Evolutionary conservation across 2,113 vertebrate species (phyloP).

Genomic region (Ictalurus punctatus): DNA sequence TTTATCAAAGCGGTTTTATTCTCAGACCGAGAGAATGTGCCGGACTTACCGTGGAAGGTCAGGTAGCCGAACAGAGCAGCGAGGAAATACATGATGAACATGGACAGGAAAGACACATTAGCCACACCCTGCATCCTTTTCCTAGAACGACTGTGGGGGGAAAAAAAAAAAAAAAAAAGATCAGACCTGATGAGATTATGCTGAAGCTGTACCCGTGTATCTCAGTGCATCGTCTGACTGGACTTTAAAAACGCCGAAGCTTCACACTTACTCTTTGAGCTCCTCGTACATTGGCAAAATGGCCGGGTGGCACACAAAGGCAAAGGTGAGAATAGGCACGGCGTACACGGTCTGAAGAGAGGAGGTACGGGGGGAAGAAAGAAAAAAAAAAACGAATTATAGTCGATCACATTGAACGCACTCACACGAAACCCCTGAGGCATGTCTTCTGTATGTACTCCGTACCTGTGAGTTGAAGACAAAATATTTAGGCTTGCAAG

Average conservation of each 20-base stretch:
- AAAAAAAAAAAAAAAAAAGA: constrained; percentile 29
- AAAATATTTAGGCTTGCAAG: constrained; percentile 88
- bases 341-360: constrained; percentile 88
- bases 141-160: constrained; percentile 81
- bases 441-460: neutral
- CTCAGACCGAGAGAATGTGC: neutral
- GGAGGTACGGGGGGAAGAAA: neutral
- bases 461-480: constrained; percentile 91
- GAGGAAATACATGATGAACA: constrained; percentile 97
- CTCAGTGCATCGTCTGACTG: neutral
- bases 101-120: constrained; percentile 93
- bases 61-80: constrained; percentile 97
- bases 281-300: constrained; percentile 97
- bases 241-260: neutral
- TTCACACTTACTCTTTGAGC: constrained; percentile 84
- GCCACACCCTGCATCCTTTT: constrained; percentile 94
- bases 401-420: neutral
- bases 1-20: neutral
- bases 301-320: constrained; percentile 96
- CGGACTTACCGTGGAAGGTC: constrained; percentile 88
- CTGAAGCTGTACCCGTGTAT: neutral
- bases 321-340: constrained; percentile 93
- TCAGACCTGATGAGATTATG: neutral
- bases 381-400: no score
- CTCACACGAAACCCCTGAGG: neutral